Percentiles rank a stretch among this genome's conserved stretches.
Conservation (phyloP, 2,888 invertebrate species). For the Ariolimax columbianus region DNA sequence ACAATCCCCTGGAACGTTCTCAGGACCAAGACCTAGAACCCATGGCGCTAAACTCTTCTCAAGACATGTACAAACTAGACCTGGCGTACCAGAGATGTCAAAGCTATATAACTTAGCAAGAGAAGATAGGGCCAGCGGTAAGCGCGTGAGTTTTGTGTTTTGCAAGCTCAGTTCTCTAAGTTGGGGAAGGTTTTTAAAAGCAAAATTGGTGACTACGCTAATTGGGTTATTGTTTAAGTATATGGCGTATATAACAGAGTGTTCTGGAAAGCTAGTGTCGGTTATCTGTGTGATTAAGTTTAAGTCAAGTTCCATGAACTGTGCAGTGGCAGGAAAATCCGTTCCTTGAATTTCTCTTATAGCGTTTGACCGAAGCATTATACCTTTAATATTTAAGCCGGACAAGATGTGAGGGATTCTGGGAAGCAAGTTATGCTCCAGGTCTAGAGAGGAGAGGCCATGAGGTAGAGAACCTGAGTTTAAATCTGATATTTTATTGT, state of each 20-base stretch:
- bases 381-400: background rate
- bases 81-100: background rate
- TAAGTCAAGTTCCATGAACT: background rate
- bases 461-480: background rate
- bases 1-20: background rate
- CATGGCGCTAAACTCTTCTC: background rate
- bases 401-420: background rate
- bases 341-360: background rate
- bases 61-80: background rate
- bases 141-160: background rate
- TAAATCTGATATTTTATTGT: background rate
- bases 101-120: background rate
- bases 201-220: background rate
- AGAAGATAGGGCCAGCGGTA: background rate
- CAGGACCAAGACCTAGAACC: background rate
- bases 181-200: background rate
- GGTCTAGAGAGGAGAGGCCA: background rate
- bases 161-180: background rate
- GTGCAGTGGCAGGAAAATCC: background rate
- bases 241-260: background rate
- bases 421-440: background rate
- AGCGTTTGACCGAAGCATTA: background rate
- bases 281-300: constrained; percentile 2
- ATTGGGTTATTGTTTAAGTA: constrained; percentile 1
- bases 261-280: constrained; percentile 1